Evolutionary conservation across 2,888 invertebrate species (phyloP), one percentile per base, ranked within the genome.

Genomic region (Drosophila falleni): DNA sequence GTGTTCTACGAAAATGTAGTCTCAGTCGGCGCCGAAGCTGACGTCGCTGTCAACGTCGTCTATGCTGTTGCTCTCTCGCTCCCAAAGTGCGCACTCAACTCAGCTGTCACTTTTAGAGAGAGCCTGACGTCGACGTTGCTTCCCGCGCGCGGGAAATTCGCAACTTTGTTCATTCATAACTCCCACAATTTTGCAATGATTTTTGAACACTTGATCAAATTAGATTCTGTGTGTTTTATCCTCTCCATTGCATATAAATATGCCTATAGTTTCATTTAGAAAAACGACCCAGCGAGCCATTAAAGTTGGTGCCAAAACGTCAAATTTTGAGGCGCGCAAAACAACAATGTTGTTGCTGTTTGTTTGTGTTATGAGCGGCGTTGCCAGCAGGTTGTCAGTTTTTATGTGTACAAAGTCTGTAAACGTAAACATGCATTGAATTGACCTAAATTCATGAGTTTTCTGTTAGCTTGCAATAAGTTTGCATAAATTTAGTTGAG

Each of bases 111-210:
- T 71, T 76, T 61, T 35, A 10, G 44, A 47, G 33, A 62, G 59
- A 19, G 53, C 50, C 37, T 75, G 72, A 87, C 88, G 85, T 83
- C 67, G 67, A 65, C 74, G 60, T 72, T 54, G 78, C 54, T 81
- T 87, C 91, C 91, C 91, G 91, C 91, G 91, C 91, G 91, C 90
- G 92, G 92, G 91, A 91, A 91, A 88, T 76, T 63, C 19, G 15
- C 16, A 76, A 80, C 84, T 85, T 84, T 76, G 73, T 81, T 65
- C 74, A 79, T 62, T 56, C 68, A 81, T 83, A 87, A 78, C 80
- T 85, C 68, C 5, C 10, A 6, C 62, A 78, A 59, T 66, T 77
- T 64, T 63, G 8, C 39, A 63, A 29, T 49, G 76, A 91, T 91
- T 90, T 91, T 85, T 19, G 23, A 19, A 37, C 26, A 74, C 29